A percentile compares a stretch with the other conserved stretches of the same genome.
Evolutionary conservation across 2,888 invertebrate genomes (phyloP).

Genomic region (Dasysyrphus albostriatus): DNA sequence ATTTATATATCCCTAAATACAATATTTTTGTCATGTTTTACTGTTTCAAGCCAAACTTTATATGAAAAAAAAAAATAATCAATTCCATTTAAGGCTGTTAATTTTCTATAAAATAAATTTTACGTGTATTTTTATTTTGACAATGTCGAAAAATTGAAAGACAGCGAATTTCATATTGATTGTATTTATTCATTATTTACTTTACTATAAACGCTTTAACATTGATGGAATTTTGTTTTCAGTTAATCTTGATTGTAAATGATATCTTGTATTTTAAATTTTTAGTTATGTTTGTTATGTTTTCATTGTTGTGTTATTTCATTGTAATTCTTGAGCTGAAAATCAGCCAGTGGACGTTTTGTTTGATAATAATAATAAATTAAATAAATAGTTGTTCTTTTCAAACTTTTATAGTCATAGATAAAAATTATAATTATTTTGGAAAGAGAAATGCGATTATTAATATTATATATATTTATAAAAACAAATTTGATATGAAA

Average conservation of each 20-base stretch:
- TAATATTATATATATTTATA: slow-evolving; percentile 56
- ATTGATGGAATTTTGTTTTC: not conserved
- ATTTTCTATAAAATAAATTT: slow-evolving; percentile 48
- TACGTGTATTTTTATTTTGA: slow-evolving; percentile 27
- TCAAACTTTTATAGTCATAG: slow-evolving; percentile 35
- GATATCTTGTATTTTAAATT: not conserved
- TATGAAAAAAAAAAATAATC: slow-evolving; percentile 48
- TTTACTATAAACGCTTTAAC: slow-evolving; percentile 50
- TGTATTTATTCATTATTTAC: slow-evolving; percentile 23
- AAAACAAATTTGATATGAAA: slow-evolving; percentile 66
- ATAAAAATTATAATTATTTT: slow-evolving; percentile 48
- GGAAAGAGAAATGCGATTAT: slow-evolving; percentile 60
- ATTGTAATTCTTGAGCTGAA: slow-evolving; percentile 63
- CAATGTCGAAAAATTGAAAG: slow-evolving; percentile 46
- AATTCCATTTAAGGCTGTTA: slow-evolving; percentile 44
- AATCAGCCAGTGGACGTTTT: slow-evolving; percentile 64
- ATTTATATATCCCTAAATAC: slow-evolving; percentile 45
- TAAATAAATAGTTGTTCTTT: slow-evolving; percentile 55
- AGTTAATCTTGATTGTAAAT: not conserved
- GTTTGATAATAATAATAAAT: slow-evolving; percentile 46
- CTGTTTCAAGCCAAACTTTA: slow-evolving; percentile 60
- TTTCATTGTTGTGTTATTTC: slow-evolving; percentile 62
- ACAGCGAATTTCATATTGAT: slow-evolving; percentile 43
- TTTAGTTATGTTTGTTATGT: slow-evolving; percentile 25
- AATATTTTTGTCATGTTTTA: slow-evolving; percentile 68